Percentiles rank a stretch among this genome's conserved stretches.
Evolutionary conservation across 1,140 invertebrate species (phyloP).

Genomic region (Drosophila azteca): DNA sequence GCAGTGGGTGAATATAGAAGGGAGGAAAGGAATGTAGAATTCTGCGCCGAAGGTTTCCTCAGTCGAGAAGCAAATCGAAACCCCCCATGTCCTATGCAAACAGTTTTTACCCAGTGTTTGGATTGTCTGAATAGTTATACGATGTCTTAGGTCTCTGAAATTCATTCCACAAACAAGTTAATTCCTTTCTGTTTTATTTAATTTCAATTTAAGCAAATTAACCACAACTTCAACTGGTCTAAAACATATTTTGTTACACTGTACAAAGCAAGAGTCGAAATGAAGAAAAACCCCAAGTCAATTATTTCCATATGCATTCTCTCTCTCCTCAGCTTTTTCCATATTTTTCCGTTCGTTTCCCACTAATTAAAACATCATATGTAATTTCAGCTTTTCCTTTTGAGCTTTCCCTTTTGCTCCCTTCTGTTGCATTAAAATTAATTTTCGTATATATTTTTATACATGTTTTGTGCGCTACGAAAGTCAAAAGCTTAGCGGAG

Average conservation of each 20-base stretch:
- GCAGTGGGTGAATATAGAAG: background rate
- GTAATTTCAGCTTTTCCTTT: slow-evolving; percentile 71
- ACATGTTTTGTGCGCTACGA: slow-evolving; percentile 66
- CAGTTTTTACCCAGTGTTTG: background rate
- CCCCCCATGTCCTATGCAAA: background rate
- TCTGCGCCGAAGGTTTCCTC: no score
- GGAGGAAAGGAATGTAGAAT: no score
- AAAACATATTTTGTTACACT: slow-evolving; percentile 32
- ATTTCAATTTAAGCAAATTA: slow-evolving; percentile 5
- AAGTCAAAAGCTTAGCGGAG: slow-evolving; percentile 72
- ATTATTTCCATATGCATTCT: slow-evolving; percentile 27
- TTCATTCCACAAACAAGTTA: no score
- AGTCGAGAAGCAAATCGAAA: no score
- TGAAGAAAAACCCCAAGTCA: slow-evolving; percentile 28
- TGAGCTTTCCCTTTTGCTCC: slow-evolving; percentile 13
- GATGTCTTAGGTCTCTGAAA: background rate
- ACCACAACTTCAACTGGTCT: slow-evolving; percentile 13
- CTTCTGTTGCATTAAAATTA: slow-evolving; percentile 67
- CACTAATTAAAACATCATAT: slow-evolving; percentile 80
- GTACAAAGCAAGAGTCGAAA: slow-evolving; percentile 25
- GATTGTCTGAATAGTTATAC: no score
- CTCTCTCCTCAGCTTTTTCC: slow-evolving; percentile 12
- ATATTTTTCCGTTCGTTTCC: slow-evolving; percentile 34
- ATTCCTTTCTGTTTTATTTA: background rate
- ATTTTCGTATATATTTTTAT: slow-evolving; percentile 75